These are phyloP conservation scores for Eulemur rufifrons DNA, from an alignment of 2,113 vertebrate genomes.

Conservation along the genomic window DNA sequence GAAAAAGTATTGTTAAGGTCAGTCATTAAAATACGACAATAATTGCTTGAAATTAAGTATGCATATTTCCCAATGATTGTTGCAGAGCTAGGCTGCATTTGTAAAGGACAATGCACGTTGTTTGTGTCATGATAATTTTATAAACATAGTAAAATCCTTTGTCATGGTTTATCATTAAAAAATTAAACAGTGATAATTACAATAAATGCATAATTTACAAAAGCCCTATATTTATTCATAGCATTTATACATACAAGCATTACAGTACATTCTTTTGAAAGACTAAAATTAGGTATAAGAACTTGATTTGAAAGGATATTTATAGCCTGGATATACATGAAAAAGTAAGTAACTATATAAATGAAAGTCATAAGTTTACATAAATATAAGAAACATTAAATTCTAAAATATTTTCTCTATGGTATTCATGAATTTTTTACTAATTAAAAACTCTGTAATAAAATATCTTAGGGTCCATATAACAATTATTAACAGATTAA, in stretches of 20 bases:
- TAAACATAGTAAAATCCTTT: constrained; percentile 82
- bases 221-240: constrained; percentile 83
- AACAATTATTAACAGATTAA: constrained; percentile 84
- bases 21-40: too few relatives aligned
- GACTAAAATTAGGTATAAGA: constrained; percentile 81
- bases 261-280: constrained; percentile 88
- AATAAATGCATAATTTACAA: constrained; percentile 89
- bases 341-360: constrained; percentile 86
- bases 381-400: constrained; percentile 95
- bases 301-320: constrained; percentile 77
- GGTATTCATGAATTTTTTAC: constrained; percentile 87
- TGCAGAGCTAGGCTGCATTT: too few relatives aligned
- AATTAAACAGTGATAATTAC: constrained; percentile 85
- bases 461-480: constrained; percentile 89
- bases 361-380: constrained; percentile 89
- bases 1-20: too few relatives aligned
- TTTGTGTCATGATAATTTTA: constrained; percentile 78
- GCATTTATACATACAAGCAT: constrained; percentile 85
- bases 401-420: constrained; percentile 93
- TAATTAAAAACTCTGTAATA: constrained; percentile 93
- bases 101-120: constrained; percentile 67
- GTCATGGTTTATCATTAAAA: constrained; percentile 84
- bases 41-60: too few relatives aligned
- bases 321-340: constrained; percentile 83
- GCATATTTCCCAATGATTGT: too few relatives aligned